These are phyloP conservation scores for Zaprionus lachaisei DNA, from an alignment of 1,140 invertebrate species.

Conservation along the genomic window DNA sequence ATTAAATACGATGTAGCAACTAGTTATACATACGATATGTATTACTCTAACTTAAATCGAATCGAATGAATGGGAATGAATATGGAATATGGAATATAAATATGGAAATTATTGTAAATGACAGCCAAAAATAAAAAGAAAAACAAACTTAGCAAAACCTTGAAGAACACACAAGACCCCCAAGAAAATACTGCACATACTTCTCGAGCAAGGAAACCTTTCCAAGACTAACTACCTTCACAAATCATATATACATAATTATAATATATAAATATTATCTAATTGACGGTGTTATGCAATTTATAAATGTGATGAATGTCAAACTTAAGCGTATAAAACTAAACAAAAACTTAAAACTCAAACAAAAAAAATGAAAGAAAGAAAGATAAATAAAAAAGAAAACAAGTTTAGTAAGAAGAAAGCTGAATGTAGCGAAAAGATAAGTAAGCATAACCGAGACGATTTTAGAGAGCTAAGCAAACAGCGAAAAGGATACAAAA, in stretches of 20 bases:
- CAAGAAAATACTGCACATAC: conserved; percentile 58
- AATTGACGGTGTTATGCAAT: conserved; percentile 81
- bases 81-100: conserved; percentile 30
- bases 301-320: conserved; percentile 83
- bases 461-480: conserved; percentile 80
- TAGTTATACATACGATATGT: conserved; percentile 49
- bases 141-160: conserved; percentile 10
- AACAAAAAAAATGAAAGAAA: conserved; percentile 12
- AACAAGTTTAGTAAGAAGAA: conserved; percentile 58
- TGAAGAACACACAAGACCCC: conserved; percentile 33
- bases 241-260: conserved; percentile 63
- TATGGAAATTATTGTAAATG: conserved; percentile 46
- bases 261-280: conserved; percentile 68
- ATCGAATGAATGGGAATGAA: conserved; percentile 32
- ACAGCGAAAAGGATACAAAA: conserved; percentile 39
- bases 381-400: conserved; percentile 34
- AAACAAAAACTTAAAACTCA: conserved; percentile 26
- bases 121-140: conserved; percentile 55
- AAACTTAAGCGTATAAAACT: conserved; percentile 74
- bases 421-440: conserved; percentile 74
- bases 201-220: conserved; percentile 80
- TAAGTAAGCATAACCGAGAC: conserved; percentile 74
- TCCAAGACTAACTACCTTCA: conserved; percentile 80
- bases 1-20: conserved; percentile 53
- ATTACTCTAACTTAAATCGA: conserved; percentile 34